These are phyloP conservation scores for Drosophila ambigua DNA, from an alignment of 1,140 invertebrate species.

Conservation along the genomic window DNA sequence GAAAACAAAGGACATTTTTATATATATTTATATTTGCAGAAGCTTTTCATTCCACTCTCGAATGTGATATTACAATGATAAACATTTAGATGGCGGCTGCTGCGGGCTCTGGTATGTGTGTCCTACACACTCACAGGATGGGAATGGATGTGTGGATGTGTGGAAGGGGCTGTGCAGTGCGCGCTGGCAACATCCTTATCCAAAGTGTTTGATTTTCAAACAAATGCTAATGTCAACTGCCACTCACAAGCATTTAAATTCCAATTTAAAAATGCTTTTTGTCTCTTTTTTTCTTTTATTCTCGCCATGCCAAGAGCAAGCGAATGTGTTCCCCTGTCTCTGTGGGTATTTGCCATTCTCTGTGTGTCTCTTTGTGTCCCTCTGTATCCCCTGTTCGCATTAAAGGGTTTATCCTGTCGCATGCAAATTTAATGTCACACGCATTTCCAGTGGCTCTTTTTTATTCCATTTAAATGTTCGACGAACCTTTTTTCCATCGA, in stretches of 20 bases:
- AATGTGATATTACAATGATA: conserved; percentile 50
- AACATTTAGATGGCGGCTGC: conserved; percentile 40
- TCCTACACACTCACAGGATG: background rate
- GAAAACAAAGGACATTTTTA: conserved; percentile 35
- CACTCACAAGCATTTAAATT: conserved; percentile 78
- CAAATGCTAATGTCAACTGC: conserved; percentile 80
- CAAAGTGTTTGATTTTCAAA: conserved; percentile 57
- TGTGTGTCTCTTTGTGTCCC: conserved; percentile 24
- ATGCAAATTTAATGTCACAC: conserved; percentile 53
- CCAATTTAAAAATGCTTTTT: conserved; percentile 66
- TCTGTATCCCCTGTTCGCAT: conserved; percentile 16
- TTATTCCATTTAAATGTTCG: background rate
- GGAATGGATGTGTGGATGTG: background rate
- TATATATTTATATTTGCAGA: conserved; percentile 12
- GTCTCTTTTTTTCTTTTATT: too few relatives aligned
- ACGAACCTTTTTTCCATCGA: background rate
- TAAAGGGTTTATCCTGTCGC: conserved; percentile 39
- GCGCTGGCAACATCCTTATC: conserved; percentile 35
- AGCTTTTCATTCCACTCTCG: background rate
- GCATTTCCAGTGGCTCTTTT: conserved; percentile 19
- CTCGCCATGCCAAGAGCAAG: too few relatives aligned
- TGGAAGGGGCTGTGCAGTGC: background rate
- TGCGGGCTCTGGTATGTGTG: conserved; percentile 26
- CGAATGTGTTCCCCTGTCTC: conserved; percentile 7
- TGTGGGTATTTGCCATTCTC: background rate